phyloP scores from a whole-genome alignment of 2,888 invertebrate genomes.

The Lochmaea crataegi region DNA sequence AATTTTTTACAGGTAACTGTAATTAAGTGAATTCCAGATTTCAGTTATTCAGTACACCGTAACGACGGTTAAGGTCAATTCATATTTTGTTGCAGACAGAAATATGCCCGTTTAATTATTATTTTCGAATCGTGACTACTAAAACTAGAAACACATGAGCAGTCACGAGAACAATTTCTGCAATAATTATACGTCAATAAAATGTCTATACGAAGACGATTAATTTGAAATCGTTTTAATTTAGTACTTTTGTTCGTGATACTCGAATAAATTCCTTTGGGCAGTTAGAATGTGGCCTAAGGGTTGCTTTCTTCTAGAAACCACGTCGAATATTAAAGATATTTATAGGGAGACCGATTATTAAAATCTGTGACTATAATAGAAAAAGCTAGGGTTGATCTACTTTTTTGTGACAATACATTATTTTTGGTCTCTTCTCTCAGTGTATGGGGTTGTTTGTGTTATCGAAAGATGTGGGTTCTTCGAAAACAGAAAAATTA shows the following conservation, averaged over 20 bases:
- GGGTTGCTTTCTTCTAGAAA: slow-evolving; percentile 1
- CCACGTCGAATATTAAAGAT: not conserved
- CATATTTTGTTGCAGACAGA: not conserved
- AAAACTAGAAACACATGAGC: slow-evolving; percentile 8
- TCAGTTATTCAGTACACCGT: not conserved
- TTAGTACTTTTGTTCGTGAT: slow-evolving; percentile 16
- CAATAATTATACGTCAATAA: slow-evolving; percentile 5
- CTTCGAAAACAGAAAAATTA: too few species aligned
- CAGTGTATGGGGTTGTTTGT: too few species aligned
- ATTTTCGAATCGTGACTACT: not conserved
- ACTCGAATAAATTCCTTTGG: not conserved
- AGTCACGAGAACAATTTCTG: slow-evolving; percentile 14
- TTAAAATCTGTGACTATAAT: not conserved
- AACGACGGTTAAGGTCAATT: not conserved
- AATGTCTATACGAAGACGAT: slow-evolving; percentile 5
- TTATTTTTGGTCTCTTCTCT: too few species aligned
- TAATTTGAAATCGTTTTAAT: slow-evolving; percentile 11
- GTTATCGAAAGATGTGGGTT: too few species aligned
- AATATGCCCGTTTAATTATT: not conserved
- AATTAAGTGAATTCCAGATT: too few species aligned
- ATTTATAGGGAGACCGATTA: not conserved
- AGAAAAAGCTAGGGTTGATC: too few species aligned
- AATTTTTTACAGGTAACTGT: too few species aligned
- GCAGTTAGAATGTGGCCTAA: slow-evolving; percentile 10
- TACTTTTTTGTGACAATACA: too few species aligned